These are phyloP conservation scores for Recurvirostra avosetta DNA, from an alignment of 2,113 vertebrate species.

Conservation along the genomic window DNA sequence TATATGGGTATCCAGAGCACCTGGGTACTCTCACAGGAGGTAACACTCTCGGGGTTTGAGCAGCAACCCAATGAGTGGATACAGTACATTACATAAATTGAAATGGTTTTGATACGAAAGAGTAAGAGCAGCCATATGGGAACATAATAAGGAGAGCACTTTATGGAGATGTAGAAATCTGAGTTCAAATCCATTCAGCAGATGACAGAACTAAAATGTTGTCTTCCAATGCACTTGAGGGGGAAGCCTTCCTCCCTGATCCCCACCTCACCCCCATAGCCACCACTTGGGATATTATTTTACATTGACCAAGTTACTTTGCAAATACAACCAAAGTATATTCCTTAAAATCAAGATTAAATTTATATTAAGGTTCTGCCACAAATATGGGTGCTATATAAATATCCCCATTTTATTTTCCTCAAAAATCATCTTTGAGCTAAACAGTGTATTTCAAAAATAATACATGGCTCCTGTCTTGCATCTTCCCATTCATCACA, in stretches of 20 bases:
- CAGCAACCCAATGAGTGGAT: background rate
- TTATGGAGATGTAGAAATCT: background rate
- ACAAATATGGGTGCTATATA: background rate
- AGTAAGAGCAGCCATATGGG: background rate
- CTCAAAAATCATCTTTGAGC: background rate
- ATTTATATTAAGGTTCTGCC: background rate
- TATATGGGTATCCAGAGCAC: background rate
- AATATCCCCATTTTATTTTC: background rate
- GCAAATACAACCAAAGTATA: background rate
- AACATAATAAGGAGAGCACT: background rate
- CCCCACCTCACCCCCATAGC: background rate
- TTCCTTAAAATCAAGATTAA: background rate
- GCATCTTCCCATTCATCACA: background rate
- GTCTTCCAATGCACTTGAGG: background rate
- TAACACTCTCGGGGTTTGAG: background rate
- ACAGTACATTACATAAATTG: background rate
- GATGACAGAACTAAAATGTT: background rate
- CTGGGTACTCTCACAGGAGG: background rate
- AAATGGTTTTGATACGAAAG: background rate
- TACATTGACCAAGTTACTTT: background rate
- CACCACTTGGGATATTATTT: background rate
- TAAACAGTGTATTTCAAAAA: background rate
- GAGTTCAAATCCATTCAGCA: background rate
- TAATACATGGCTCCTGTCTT: background rate
- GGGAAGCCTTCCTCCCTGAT: background rate